Evolutionary conservation across 2,113 vertebrate genomes (phyloP).

Genomic region (Rhinolophus sinicus): DNA sequence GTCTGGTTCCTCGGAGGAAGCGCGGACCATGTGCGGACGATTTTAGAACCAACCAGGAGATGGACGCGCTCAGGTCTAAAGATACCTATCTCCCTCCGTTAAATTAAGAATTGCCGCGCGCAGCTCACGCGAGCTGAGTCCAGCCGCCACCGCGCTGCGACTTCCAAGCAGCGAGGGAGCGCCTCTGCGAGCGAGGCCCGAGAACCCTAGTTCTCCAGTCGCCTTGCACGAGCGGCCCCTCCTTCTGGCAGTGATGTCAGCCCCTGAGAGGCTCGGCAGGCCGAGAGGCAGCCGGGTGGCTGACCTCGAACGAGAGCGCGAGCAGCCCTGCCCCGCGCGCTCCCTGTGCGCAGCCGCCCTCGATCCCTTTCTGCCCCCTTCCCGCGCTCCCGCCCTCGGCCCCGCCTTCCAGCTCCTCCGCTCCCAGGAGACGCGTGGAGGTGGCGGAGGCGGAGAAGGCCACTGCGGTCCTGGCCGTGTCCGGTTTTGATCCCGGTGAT

Average conservation of each 20-base stretch:
- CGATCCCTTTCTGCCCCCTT: not conserved
- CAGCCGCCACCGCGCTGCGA: not conserved
- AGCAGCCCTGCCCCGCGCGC: not conserved
- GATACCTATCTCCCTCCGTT: slow-evolving; percentile 36
- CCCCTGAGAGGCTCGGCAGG: fast-evolving
- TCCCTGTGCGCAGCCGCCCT: not conserved
- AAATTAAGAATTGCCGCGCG: slow-evolving; percentile 49
- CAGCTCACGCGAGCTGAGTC: not conserved
- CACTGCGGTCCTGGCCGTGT: fast-evolving
- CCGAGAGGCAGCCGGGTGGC: fast-evolving
- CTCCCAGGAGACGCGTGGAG: fast-evolving
- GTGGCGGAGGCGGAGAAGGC: fast-evolving
- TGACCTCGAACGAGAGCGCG: fast-evolving
- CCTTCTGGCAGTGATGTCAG: slow-evolving; percentile 67
- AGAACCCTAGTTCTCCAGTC: not conserved
- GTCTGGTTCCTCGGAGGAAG: slow-evolving; percentile 38
- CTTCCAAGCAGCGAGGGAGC: not conserved
- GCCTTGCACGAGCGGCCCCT: not conserved
- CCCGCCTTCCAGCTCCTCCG: fast-evolving
- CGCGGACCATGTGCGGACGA: not conserved
- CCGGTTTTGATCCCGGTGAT: not conserved
- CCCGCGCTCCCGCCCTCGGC: not conserved
- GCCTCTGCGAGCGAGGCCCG: not conserved
- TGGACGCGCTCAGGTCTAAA: not conserved
- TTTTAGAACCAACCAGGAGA: not conserved